Evolutionary conservation across 2,113 vertebrate genomes (phyloP), one percentile per base, ranked within the genome.

Genomic region (Periophthalmodon schlosseri): DNA sequence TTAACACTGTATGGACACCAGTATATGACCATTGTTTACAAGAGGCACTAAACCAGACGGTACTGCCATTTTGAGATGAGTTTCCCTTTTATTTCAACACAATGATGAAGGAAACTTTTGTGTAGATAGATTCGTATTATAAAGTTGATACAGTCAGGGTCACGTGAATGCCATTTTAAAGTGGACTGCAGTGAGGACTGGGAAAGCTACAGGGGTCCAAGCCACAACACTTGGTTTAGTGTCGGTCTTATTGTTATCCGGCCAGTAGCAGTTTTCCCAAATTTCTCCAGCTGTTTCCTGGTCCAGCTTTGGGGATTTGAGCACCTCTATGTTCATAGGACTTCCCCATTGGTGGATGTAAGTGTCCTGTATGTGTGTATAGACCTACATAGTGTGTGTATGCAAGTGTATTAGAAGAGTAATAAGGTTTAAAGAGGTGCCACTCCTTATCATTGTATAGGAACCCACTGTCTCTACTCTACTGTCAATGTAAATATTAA

Each of bases 281-380:
- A 14, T 61, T 91, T 91, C 87, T 92, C 90, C 91, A 94, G 91
- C 90, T 93, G 91, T 87, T 90, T 94, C 91, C 92, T 90, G 82
- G 60, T 50, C 67, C 86, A 90, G 81, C 91, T 86, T 81, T 74
- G 78, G 79, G 87, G 82, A 85, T 89, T 92, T 89, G 88, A 89
- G 79, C 79, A 79, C 67, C 72, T 80, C 82, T 85, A 64, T 86
- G 79, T 85, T 78, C 58, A 85, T 78, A 76, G 77, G 60, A 87
- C 86, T 79, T 80, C 63, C 80, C 86, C 75, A 82, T 76, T 70
- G 80, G 72, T 86, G 78, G 70, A 81, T 76, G 84, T 86, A 90
- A 86, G 87, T 81, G 88, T 86, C 87, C 87, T 88, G 84, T 83
- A 75, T 84, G 80, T 70, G 46, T 86, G 76, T 65, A 46, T 80